Evolutionary conservation across 1,140 invertebrate species (phyloP).

Genomic region (Agrypnia vestita): DNA sequence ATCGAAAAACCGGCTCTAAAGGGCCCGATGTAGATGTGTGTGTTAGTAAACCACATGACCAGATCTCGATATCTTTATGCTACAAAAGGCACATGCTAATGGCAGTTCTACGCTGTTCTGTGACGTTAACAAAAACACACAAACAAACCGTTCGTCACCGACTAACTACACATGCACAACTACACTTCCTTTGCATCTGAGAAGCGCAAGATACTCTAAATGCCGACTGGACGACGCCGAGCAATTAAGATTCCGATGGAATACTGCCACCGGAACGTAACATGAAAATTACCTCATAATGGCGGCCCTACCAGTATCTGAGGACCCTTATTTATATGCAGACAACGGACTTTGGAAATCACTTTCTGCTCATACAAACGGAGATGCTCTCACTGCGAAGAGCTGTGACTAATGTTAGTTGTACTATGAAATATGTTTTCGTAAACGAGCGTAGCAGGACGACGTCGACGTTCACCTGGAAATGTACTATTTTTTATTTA

Average conservation of each 20-base stretch:
- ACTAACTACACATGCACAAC: not conserved
- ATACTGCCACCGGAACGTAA: conserved; percentile 28
- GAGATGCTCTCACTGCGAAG: not conserved
- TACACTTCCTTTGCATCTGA: not conserved
- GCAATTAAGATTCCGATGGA: conserved; percentile 29
- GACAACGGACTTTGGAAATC: conserved; percentile 26
- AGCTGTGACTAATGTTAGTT: no score
- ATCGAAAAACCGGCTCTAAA: no score
- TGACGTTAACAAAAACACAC: no score
- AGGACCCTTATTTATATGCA: conserved; percentile 33
- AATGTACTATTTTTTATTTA: no score
- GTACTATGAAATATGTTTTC: no score
- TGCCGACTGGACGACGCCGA: conserved; percentile 13
- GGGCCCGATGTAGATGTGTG: no score
- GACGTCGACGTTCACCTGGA: no score
- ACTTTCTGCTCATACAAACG: conserved; percentile 21
- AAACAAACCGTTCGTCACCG: not conserved
- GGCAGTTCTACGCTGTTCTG: no score
- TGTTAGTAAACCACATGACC: no score
- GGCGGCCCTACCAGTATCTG: not conserved
- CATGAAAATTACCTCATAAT: conserved; percentile 32
- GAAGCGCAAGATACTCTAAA: not conserved
- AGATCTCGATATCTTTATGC: no score
- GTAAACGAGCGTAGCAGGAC: no score
- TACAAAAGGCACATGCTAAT: no score